Percentiles rank a stretch among this genome's conserved stretches.
phyloP scores from a whole-genome alignment of 2,797 vertebrate species.

The Sternarchorhynchus goeldii region DNA sequence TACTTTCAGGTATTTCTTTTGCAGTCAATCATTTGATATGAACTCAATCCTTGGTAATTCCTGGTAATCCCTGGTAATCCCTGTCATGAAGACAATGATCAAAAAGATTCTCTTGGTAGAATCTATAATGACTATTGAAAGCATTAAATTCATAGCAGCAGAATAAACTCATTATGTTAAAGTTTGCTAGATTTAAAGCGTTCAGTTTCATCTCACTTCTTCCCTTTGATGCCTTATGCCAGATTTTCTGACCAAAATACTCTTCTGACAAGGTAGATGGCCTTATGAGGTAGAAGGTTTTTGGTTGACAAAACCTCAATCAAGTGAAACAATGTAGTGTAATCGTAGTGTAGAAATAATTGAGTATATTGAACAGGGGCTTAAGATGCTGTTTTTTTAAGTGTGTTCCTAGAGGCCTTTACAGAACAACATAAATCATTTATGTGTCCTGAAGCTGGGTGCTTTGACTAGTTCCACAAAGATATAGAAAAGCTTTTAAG shows the following conservation, averaged over 20 bases:
- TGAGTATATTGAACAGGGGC: not conserved
- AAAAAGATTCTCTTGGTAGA: constrained; percentile 60
- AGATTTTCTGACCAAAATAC: constrained; percentile 25
- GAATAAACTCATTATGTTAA: constrained; percentile 69
- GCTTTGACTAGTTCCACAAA: too few relatives aligned
- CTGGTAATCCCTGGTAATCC: constrained; percentile 71
- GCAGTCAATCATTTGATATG: constrained; percentile 66
- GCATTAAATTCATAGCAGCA: constrained; percentile 66
- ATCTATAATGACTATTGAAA: constrained; percentile 64
- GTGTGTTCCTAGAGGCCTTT: too few relatives aligned
- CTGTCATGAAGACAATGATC: constrained; percentile 69
- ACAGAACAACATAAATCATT: too few relatives aligned
- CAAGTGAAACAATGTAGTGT: not conserved
- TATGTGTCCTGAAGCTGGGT: too few relatives aligned
- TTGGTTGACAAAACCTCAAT: constrained; percentile 7
- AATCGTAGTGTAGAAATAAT: not conserved
- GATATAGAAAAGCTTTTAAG: too few relatives aligned
- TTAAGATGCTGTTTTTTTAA: too few relatives aligned
- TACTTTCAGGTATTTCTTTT: constrained; percentile 52
- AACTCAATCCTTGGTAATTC: constrained; percentile 73
- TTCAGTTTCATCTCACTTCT: constrained; percentile 55
- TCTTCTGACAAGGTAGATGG: constrained; percentile 39
- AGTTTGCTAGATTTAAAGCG: constrained; percentile 57
- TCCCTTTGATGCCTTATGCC: constrained; percentile 61
- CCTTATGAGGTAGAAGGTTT: constrained; percentile 54